Base-by-base conservation (phyloP, 2,113 vertebrate species). In the Cercocebus atys region DNA sequence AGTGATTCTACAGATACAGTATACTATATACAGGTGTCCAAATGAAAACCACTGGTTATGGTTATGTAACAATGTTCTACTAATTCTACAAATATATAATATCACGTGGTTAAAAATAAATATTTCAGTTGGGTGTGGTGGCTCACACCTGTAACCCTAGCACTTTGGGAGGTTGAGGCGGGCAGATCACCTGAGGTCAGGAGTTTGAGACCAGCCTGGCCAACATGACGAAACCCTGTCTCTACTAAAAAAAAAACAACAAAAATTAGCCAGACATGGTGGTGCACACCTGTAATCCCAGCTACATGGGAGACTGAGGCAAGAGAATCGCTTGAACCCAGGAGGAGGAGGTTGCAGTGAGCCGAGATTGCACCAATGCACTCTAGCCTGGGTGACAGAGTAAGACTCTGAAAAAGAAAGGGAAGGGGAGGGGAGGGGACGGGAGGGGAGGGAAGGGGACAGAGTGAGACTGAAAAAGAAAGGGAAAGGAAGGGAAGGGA, bases 341-440 rank as follows among this genome's bases (percentile, higher is more conserved):
- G 61, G 27, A 64, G 61, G 25, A 1, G 2, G 61, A 64, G 61
- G 12, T 64, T 30, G 27, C 61, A 30, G 61, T 5, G 2, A 64
- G 27, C 61, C 11, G 2, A 64, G 61, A 64, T 64, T 12, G 13
- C 27, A 14, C 27, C 61, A 64, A 12, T 64, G 61, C 13, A 64
- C 61, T 64, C 27, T 1, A 14, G 61, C 27, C 61, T 64, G 61
- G 61, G 61, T 30, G 27, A 64, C 27, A 64, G 61, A 64, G 10
- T 30, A 13, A 64, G 61, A 14, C 12, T 64, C 17, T 55, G 52
- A 55, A 55, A 55, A 55, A 18, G 17, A 55, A 55, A 20, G 52
- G 52, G 17, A 52, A 17, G 4, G 50, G 14, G 1, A 1, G 50
- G 52, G 17, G 17, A 1, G 4, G 14, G 6, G 12, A 3, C 0